Evolutionary conservation across 1,140 invertebrate species (phyloP).

Genomic region (Dinothrombium tinctorium): DNA sequence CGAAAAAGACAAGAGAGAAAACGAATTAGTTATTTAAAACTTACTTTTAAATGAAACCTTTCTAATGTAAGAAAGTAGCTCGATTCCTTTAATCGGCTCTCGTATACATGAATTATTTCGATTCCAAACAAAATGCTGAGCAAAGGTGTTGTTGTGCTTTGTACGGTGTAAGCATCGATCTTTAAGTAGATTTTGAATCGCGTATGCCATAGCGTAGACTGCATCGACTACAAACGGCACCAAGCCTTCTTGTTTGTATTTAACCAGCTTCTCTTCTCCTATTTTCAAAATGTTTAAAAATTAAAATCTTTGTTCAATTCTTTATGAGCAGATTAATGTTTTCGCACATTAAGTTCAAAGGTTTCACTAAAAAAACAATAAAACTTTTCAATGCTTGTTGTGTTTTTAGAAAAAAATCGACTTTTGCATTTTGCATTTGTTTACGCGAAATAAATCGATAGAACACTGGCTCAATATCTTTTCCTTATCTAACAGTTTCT

Average conservation of each 20-base stretch:
- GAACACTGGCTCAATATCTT: too few relatives aligned
- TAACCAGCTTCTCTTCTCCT: slow-evolving; percentile 13
- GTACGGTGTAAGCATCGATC: slow-evolving; percentile 22
- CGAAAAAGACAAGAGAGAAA: too few relatives aligned
- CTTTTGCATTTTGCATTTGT: too few relatives aligned
- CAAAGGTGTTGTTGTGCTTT: background rate
- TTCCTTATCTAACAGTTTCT: too few relatives aligned
- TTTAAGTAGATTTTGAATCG: slow-evolving; percentile 30
- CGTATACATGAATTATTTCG: background rate
- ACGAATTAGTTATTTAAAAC: too few relatives aligned
- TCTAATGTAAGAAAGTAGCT: slow-evolving; percentile 25
- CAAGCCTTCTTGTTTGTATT: slow-evolving; percentile 40
- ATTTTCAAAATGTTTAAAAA: background rate
- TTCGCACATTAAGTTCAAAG: too few relatives aligned
- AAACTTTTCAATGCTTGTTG: too few relatives aligned
- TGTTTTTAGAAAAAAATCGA: too few relatives aligned
- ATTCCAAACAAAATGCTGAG: background rate
- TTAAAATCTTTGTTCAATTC: too few relatives aligned
- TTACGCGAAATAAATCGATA: too few relatives aligned
- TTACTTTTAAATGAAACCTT: slow-evolving; percentile 39
- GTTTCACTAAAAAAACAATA: too few relatives aligned
- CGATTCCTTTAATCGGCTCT: slow-evolving; percentile 1
- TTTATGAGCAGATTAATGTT: too few relatives aligned
- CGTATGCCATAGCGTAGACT: slow-evolving; percentile 42
- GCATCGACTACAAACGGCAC: slow-evolving; percentile 50